Base-by-base conservation (phyloP, 1,140 invertebrate genomes). In the Brachionus plicatilis region DNA sequence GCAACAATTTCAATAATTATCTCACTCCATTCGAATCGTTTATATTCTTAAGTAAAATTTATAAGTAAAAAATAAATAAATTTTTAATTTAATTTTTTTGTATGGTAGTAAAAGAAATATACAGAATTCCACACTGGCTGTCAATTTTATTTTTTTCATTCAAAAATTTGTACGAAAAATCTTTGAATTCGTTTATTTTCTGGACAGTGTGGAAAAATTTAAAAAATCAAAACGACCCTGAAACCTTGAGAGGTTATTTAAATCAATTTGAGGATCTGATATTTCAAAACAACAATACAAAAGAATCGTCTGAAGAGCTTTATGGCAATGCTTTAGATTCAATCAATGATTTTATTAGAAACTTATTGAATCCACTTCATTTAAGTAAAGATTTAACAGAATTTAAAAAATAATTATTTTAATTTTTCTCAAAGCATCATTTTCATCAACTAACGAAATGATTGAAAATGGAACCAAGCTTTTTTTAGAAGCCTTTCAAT, bases 401-500 rank as follows among this genome's bases (percentile, higher is more conserved):
- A 1, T 24, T 24, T 1, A 24, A 37, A 68, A 68, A 33, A 33
- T n/a, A 24, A 4, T 68, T 33, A 24, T 6, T 33, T 33, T 20
- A 27, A 17, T 27, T 68, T n/a, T 68, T n/a, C 5, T 43, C 20
- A 20, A 37, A 45, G 33, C 37, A 43, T 24, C 33, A 75, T 17
- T 75, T 75, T 11, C 41, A 17, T 43, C 70, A 45, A 75, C 17
- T 9, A 29, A 76, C 11, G 27, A 76, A 12, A 47, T 76, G 3
- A 76, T 76, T 33, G 27, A 82, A 45, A 29, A 66, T 5, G 79
- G 53, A 24, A 45, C 65, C 1, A 43, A 82, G 43, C 24, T 17
- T 1, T 65, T 82, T 65, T 27, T 82, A 27, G 53, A 65, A 65
- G 41, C 50, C n/a, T 82, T 82, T 82, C 79, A 82, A 65, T 82